Base-by-base conservation (phyloP, 2,888 invertebrate genomes). In the Carpatolechia fugitivella region DNA sequence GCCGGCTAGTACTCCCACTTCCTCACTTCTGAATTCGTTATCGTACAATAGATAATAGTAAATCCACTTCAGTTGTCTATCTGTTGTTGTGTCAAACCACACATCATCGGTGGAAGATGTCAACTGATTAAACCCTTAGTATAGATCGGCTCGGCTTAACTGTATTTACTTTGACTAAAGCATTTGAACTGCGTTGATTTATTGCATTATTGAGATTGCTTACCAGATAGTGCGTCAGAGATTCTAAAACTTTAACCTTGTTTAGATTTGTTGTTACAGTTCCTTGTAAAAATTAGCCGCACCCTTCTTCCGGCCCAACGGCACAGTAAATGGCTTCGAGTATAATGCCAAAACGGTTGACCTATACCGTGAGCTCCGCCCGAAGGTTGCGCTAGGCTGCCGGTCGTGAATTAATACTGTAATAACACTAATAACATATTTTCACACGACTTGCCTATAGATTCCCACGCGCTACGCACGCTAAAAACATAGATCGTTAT, bases 1-100 rank as follows among this genome's bases (percentile, higher is more conserved):
- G 64, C 65, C 69, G 68, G 68, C 62, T 68, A 63, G 67, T 70
- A 58, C 68, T 63, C 66, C 58, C 58, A 70, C 68, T 77, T 76
- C 69, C 73, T 67, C 58, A 44, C 60, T 58, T 57, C 54, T 52
- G 50, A 57, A 56, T 52, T 50, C 24, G 60, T 59, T 56, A 56
- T 59, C 52, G 29, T 14, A 55, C 41, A 56, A 47, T 18, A 54
- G 48, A 41, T 56, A 51, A 35, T 14, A 31, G 48, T 13, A 13
- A 16, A 46, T 30, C 30, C 33, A n/a, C 13, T 31, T 14, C 33
- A 33, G 29, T 46, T 24, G n/a, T 11, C 13, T 44, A 44, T 47
- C 30, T 47, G 16, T 47, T 16, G 13, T 31, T 13, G 30, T 13
- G 30, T 30, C 31, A 31, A 10, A 14, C 31, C 46, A 44, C 24